Base-by-base conservation (phyloP, 2,113 vertebrate species). In the Monarcha castaneiventris region DNA sequence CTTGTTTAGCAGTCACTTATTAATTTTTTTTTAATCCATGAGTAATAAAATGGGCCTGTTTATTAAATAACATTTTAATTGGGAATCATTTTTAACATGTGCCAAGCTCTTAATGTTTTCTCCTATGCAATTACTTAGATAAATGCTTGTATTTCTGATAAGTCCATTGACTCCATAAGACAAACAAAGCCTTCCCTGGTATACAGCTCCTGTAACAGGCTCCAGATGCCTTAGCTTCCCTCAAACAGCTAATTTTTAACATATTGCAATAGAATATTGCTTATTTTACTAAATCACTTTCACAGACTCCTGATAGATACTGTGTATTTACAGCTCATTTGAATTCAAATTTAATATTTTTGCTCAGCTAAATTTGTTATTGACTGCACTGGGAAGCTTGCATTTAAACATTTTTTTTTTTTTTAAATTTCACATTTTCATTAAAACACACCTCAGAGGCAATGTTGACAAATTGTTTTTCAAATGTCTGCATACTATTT, bases 61-160 rank as follows among this genome's bases (percentile, higher is more conserved):
- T 91, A 91, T 96, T 91, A 96, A 97, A 97, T 96, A 97, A 97
- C 85, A 84, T 88, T 97, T 96, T 97, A 94, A 95, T 96, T 89
- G 88, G 48, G 73, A 84, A 90, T 95, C 68, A 94, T 95, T 97
- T 96, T 97, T 97, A 97, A 95, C 59, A 93, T 58, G 66, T 88
- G 80, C 62, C 80, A 96, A 87, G 87, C 78, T 52, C 89, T 89
- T 97, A 96, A 97, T 96, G 95, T 76, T 96, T 96, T 95, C 79
- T 92, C 21, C 76, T 68, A 11, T 87, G 94, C 89, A 96, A 96
- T 97, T 96, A 97, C 79, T 91, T 96, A 94, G 94, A 96, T 89
- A 89, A 96, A 96, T 95, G 93, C 63, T 87, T 94, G 54, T 73
- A 75, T 94, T 94, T 94, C 81, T 95, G 85, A 87, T 90, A 96